Percentiles rank a stretch among this genome's conserved stretches.
Conservation (phyloP, 2,797 vertebrate genomes). For the Arctocebus calabarensis region DNA sequence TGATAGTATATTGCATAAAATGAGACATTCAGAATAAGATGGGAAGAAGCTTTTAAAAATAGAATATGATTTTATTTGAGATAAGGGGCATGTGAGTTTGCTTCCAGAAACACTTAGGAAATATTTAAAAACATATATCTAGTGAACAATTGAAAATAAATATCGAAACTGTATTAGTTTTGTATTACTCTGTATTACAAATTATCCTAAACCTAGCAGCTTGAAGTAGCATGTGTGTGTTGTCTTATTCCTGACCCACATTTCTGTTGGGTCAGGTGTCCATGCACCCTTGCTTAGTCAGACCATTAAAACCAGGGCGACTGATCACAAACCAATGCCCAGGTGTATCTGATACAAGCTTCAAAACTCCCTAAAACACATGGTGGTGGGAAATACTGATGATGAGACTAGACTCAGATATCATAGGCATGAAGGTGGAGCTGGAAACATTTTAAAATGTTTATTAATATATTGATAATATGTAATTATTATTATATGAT, state of each 20-base stretch:
- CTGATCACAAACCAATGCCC: neutral
- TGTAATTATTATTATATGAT: too few species aligned
- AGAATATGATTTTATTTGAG: neutral
- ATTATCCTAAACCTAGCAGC: neutral
- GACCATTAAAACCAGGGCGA: neutral
- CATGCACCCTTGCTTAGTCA: neutral
- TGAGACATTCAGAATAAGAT: neutral
- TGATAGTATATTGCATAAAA: neutral
- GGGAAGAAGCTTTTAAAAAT: neutral
- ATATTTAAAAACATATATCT: neutral
- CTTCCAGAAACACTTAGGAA: neutral
- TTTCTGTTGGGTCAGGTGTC: neutral
- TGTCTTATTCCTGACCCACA: too few species aligned
- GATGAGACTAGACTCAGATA: neutral
- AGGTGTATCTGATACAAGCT: neutral
- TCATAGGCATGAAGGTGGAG: too few species aligned
- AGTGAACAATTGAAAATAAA: conserved; percentile 6
- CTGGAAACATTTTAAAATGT: too few species aligned
- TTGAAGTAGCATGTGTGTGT: neutral
- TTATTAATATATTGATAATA: too few species aligned
- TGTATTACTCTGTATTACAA: neutral
- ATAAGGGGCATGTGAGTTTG: neutral
- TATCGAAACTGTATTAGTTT: neutral
- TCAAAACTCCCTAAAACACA: neutral
- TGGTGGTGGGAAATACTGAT: neutral